Evolutionary conservation across 2,888 invertebrate genomes (phyloP), one percentile per base, ranked within the genome.

Genomic region (Dusona sp.): DNA sequence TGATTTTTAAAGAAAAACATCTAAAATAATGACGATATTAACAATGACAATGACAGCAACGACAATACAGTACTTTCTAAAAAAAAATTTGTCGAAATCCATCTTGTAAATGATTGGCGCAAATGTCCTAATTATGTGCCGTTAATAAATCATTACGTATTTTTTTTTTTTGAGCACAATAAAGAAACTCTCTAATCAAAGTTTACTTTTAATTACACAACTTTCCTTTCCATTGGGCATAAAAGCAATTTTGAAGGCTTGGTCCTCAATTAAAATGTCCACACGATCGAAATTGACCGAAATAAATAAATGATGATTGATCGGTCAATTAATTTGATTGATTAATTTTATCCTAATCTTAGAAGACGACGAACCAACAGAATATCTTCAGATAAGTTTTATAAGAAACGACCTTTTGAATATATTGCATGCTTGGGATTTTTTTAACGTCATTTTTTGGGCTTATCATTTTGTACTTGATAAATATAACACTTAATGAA

Each of bases 291-390:
- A 29, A 4, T 25, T 29, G 13, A 61, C 61, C 16, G 19, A 61
- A 29, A 4, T 61, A 13, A 57, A 57, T 57, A 29, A 61, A 61
- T 29, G 0, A 61, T 61, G 61, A 61, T 61, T 61, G 61, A 61
- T 61, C 13, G 61, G 29, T 16, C 29, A 61, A 61, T 61, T 61
- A 61, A 61, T 29, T 61, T 61, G 61, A 61, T 61, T 61, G 61
- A 61, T 61, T 29, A 29, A 61, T 29, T 16, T 61, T 16, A 61
- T 61, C 29, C 16, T 61, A 29, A 61, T 61, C 25, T 13, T 29
- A 4, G 16, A 61, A 13, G 25, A 61, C 4, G 16, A 25, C 16
- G 61, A 29, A 61, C 29, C 61, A 16, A 61, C 61, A 29, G 19
- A 48, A n/a, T 48, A 6, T 48, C n/a, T 48, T n/a, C 6, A 19